Conservation (phyloP, 2,113 vertebrate genomes). For the Oreotrochilus melanogaster region DNA sequence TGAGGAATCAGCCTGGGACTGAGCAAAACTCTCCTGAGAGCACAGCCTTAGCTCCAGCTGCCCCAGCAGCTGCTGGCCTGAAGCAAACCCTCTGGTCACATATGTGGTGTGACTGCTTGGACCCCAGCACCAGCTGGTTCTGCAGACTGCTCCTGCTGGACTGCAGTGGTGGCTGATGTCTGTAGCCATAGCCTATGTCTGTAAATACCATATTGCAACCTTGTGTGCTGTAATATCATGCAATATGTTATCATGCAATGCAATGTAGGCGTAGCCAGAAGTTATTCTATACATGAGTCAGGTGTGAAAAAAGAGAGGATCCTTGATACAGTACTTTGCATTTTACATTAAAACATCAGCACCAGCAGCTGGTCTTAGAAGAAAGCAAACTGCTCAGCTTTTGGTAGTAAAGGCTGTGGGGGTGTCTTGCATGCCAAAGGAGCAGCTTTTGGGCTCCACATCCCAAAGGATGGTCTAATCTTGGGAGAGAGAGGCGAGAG, state of each 20-base stretch:
- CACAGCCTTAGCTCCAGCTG: neutral
- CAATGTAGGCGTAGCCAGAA: neutral
- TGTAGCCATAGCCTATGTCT: neutral
- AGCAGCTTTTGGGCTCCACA: neutral
- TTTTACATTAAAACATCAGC: neutral
- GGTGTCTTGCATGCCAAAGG: neutral
- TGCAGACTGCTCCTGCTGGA: neutral
- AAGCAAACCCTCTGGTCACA: neutral
- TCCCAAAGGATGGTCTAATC: neutral
- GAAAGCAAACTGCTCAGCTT: neutral
- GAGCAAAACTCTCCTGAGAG: neutral
- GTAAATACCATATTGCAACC: neutral
- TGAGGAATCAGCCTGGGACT: neutral
- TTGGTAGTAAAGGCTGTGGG: neutral
- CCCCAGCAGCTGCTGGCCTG: accelerated
- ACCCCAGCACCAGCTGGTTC: neutral
- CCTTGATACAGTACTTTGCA: neutral
- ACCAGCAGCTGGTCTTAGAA: neutral
- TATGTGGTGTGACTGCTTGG: neutral
- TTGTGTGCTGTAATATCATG: neutral
- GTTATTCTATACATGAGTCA: neutral
- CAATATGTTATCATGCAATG: neutral
- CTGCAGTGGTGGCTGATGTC: neutral
- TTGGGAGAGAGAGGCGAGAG: neutral
- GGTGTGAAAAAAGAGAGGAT: neutral